Evolutionary conservation across 1,140 invertebrate species (phyloP).

Genomic region (Megathymus violae): DNA sequence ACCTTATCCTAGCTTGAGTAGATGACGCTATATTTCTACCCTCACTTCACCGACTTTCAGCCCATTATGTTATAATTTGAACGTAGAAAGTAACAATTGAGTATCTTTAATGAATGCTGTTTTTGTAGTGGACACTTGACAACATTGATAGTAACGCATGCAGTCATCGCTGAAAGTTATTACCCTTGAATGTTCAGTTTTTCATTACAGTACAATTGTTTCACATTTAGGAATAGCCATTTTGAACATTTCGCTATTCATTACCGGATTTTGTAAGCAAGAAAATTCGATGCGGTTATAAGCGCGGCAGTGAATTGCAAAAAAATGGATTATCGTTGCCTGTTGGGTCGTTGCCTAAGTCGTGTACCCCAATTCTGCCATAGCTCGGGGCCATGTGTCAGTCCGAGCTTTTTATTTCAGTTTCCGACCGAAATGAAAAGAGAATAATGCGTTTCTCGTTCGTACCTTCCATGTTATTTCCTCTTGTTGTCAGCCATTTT

Average conservation of each 20-base stretch:
- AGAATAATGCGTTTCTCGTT: conserved; percentile 34
- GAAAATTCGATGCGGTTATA: not conserved
- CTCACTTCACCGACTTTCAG: too few species aligned
- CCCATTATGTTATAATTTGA: too few species aligned
- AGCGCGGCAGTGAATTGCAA: conserved; percentile 1
- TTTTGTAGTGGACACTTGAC: too few species aligned
- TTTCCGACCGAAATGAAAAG: conserved; percentile 29
- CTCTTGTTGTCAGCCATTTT: conserved; percentile 33
- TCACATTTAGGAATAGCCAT: not conserved
- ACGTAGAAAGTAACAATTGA: too few species aligned
- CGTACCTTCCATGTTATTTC: conserved; percentile 34
- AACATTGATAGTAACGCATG: too few species aligned
- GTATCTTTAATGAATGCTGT: too few species aligned
- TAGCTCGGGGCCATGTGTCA: conserved; percentile 22
- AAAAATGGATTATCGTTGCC: not conserved
- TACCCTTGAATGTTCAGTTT: conserved; percentile 1
- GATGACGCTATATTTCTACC: too few species aligned
- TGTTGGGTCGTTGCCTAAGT: not conserved
- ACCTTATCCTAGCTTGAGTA: too few species aligned
- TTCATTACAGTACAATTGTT: not conserved
- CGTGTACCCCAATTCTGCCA: conserved; percentile 5
- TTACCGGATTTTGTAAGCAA: not conserved
- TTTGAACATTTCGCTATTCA: not conserved
- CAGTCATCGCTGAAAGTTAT: not conserved
- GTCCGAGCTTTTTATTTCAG: conserved; percentile 32